Evolutionary conservation across 2,888 invertebrate species (phyloP).

Genomic region (Clivina fossor): DNA sequence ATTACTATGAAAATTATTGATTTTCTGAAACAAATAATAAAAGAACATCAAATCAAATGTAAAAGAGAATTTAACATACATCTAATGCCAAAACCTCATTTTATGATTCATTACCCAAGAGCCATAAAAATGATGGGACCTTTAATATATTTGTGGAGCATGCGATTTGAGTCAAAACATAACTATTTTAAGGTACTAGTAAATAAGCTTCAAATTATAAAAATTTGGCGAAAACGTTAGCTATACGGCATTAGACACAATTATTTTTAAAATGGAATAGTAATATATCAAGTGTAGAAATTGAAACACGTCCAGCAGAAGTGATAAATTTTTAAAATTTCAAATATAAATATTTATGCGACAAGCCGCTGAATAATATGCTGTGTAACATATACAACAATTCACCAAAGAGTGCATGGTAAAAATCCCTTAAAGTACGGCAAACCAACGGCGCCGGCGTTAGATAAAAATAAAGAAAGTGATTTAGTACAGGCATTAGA

Average conservation of each 20-base stretch:
- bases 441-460: too few species aligned
- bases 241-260: background rate
- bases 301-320: background rate
- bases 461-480: too few species aligned
- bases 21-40: background rate
- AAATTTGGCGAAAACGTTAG: background rate
- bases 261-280: background rate
- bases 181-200: background rate
- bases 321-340: background rate
- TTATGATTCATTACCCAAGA: slow-evolving; percentile 5
- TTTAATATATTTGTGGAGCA: background rate
- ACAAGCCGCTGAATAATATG: too few species aligned
- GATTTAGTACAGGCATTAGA: too few species aligned
- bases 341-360: slow-evolving; percentile 1
- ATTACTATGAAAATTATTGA: background rate
- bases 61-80: background rate
- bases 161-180: slow-evolving; percentile 1
- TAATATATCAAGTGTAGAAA: background rate
- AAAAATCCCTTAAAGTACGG: too few species aligned
- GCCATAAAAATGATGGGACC: slow-evolving; percentile 1
- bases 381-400: too few species aligned
- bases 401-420: too few species aligned
- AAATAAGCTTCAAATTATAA: background rate
- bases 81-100: slow-evolving; percentile 4
- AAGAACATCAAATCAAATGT: background rate